Percentiles rank a stretch among this genome's conserved stretches.
Conservation (phyloP, 2,113 vertebrate species). For the Phyllostomus discolor region DNA sequence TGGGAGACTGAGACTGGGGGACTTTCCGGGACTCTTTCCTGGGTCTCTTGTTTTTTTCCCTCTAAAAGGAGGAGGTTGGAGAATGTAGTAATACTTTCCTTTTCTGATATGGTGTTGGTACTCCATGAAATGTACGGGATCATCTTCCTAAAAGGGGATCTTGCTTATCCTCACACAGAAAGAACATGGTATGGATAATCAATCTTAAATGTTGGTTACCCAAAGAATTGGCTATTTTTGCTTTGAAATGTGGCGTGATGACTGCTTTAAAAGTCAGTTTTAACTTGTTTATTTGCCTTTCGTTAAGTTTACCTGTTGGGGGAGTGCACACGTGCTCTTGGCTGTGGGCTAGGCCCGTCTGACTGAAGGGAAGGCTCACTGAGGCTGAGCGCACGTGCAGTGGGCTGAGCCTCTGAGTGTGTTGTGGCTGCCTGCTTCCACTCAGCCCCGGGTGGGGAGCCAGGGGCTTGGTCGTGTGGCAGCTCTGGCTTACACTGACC, state of each 20-base stretch:
- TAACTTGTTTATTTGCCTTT: not conserved
- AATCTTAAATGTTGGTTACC: not conserved
- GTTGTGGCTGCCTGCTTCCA: not conserved
- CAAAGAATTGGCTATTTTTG: not conserved
- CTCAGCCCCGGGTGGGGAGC: not conserved
- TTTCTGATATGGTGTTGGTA: not conserved
- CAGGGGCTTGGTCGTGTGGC: not conserved
- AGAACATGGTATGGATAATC: not conserved
- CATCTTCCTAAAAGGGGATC: conserved; percentile 7
- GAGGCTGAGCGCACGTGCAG: not conserved
- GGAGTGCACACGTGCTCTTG: not conserved
- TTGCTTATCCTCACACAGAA: not conserved
- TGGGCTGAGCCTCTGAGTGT: not conserved
- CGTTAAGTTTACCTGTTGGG: not conserved
- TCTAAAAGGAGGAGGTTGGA: not conserved
- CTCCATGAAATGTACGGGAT: not conserved
- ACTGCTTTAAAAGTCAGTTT: not conserved
- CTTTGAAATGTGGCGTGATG: not conserved
- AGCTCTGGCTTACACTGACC: not conserved
- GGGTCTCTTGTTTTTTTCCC: not conserved
- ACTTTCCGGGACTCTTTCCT: not conserved
- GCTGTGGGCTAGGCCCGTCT: not conserved
- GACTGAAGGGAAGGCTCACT: not conserved
- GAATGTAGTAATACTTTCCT: not conserved
- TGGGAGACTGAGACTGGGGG: not conserved